Conservation (phyloP, 2,888 invertebrate genomes). For the Dasysyrphus tricinctus region DNA sequence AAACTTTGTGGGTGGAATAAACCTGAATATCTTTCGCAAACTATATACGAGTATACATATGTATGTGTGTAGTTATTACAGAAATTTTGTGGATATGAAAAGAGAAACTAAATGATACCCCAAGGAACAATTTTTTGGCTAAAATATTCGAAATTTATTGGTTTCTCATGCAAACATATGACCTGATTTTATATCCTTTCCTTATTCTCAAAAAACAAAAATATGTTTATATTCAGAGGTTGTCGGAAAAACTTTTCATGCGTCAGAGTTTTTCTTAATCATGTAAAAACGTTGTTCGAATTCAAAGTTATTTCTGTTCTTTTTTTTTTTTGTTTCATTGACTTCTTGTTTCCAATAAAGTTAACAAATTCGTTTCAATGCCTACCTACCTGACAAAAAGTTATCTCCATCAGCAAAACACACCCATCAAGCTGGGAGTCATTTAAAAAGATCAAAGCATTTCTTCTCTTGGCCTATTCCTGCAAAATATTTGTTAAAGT, state of each 20-base stretch:
- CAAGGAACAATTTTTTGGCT: conserved; percentile 4
- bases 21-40: not conserved
- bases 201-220: not conserved
- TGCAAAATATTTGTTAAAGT: too few relatives aligned
- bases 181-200: conserved; percentile 1
- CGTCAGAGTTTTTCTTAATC: conserved; percentile 7
- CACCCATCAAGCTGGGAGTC: not conserved
- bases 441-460: not conserved
- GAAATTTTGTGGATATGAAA: not conserved
- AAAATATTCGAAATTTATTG: conserved; percentile 12
- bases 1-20: not conserved
- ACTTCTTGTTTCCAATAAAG: conserved; percentile 4
- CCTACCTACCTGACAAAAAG: not conserved
- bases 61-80: too few relatives aligned
- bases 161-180: conserved; percentile 15
- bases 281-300: not conserved
- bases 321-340: not conserved
- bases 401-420: conserved; percentile 18
- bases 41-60: too few relatives aligned
- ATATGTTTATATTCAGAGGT: conserved; percentile 13
- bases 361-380: conserved; percentile 13
- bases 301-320: not conserved
- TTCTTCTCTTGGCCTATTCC: not conserved
- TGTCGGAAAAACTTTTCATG: conserved; percentile 4
- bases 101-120: not conserved